A percentile compares a stretch with the other conserved stretches of the same genome.
These are phyloP conservation scores for Pachyrhynchus sulphureomaculatus DNA, from an alignment of 1,140 invertebrate species.

Conservation along the genomic window DNA sequence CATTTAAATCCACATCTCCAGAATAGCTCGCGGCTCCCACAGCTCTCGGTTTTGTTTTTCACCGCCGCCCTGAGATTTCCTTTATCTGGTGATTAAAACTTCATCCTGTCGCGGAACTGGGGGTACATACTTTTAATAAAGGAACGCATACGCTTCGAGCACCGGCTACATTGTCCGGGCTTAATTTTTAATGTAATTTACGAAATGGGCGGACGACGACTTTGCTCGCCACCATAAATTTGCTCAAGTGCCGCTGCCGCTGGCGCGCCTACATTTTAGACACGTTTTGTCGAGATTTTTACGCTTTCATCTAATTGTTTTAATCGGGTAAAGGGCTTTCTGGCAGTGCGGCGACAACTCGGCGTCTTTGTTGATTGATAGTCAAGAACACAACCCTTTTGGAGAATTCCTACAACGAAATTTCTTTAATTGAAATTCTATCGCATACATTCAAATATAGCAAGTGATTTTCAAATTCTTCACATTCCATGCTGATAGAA, in stretches of 20 bases:
- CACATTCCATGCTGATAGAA: no score
- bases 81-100: conserved; percentile 50
- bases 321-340: conserved; percentile 35
- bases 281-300: conserved; percentile 32
- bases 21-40: conserved; percentile 36
- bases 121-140: conserved; percentile 49
- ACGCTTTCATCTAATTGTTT: conserved; percentile 38
- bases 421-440: no score
- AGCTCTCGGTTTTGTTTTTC: conserved; percentile 46
- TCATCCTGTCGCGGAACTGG: conserved; percentile 45
- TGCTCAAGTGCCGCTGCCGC: conserved; percentile 27
- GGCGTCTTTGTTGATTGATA: conserved; percentile 26
- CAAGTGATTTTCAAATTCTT: no score
- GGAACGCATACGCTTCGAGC: conserved; percentile 44
- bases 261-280: conserved; percentile 28
- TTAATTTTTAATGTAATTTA: conserved; percentile 50
- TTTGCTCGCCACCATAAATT: conserved; percentile 39
- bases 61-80: conserved; percentile 47
- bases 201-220: conserved; percentile 42
- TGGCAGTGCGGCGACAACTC: conserved; percentile 15
- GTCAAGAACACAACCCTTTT: conserved; percentile 11
- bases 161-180: conserved; percentile 36
- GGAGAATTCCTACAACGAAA: no score
- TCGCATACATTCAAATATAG: no score
- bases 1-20: conserved; percentile 39